phyloP scores from a whole-genome alignment of 1,140 invertebrate genomes.

The Anoplophora glabripennis region DNA sequence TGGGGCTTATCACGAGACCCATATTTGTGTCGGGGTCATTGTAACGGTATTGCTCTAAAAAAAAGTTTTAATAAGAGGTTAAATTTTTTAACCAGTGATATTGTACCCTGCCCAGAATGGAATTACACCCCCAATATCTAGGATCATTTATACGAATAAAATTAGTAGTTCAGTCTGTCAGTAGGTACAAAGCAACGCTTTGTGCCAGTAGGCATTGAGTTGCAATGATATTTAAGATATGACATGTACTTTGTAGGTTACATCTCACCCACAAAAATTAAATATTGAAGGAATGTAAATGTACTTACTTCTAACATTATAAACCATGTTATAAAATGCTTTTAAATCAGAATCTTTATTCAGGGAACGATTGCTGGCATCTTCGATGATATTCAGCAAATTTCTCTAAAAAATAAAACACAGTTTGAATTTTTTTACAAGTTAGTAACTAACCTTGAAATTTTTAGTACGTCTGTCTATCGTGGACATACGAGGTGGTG shows the following conservation, averaged over 20 bases:
- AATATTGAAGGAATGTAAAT: background rate
- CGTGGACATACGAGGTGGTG: slow-evolving; percentile 51
- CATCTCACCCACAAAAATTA: too few relatives aligned
- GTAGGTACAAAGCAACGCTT: background rate
- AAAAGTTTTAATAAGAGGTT: background rate
- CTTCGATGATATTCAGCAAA: slow-evolving; percentile 49
- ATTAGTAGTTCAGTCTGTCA: too few relatives aligned
- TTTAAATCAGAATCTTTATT: slow-evolving; percentile 67
- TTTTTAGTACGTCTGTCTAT: slow-evolving; percentile 34
- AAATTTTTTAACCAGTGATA: too few relatives aligned
- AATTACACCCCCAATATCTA: too few relatives aligned
- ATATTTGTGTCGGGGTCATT: slow-evolving; percentile 71
- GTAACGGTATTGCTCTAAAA: slow-evolving; percentile 65
- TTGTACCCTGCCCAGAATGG: too few relatives aligned
- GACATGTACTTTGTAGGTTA: too few relatives aligned
- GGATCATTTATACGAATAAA: too few relatives aligned
- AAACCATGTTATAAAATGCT: slow-evolving; percentile 78
- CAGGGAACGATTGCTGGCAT: slow-evolving; percentile 27
- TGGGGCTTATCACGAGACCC: slow-evolving; percentile 77
- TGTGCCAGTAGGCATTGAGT: too few relatives aligned
- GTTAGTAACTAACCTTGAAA: slow-evolving; percentile 20
- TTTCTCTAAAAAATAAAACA: slow-evolving; percentile 39
- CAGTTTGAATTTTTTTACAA: background rate
- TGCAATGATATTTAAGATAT: too few relatives aligned
- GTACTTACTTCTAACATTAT: slow-evolving; percentile 65